A percentile compares a stretch with the other conserved stretches of the same genome.
These are phyloP conservation scores for Serilophus lunatus DNA, from an alignment of 2,113 vertebrate genomes.

Conservation along the genomic window DNA sequence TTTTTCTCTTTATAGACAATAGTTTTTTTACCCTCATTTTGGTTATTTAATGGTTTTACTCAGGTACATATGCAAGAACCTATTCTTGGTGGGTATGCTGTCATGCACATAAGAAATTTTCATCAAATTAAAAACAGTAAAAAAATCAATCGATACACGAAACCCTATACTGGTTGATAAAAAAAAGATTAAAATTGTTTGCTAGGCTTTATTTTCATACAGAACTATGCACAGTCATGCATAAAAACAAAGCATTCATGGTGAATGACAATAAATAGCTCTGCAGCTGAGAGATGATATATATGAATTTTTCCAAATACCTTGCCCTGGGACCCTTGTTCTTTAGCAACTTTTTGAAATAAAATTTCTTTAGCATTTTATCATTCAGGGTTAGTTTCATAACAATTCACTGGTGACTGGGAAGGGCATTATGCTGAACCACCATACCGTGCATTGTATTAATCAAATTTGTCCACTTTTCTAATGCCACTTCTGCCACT, in stretches of 20 bases:
- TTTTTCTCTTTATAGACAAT: background rate
- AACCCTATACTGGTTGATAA: fast-evolving
- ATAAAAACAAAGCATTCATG: background rate
- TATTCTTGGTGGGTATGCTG: background rate
- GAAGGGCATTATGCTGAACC: too few relatives aligned
- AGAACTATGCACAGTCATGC: background rate
- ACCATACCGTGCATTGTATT: too few relatives aligned
- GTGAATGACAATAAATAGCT: background rate
- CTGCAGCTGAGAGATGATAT: background rate
- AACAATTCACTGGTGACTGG: background rate
- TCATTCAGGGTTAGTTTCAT: background rate
- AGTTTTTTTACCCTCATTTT: background rate
- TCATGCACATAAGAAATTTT: background rate
- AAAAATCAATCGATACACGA: background rate
- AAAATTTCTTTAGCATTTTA: background rate
- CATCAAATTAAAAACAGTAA: background rate
- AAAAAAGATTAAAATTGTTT: background rate
- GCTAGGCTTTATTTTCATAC: background rate
- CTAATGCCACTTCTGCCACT: too few relatives aligned
- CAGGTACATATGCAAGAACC: background rate
- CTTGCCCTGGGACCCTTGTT: background rate
- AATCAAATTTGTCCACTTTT: too few relatives aligned
- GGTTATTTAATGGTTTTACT: background rate
- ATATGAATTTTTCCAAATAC: background rate
- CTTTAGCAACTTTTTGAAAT: background rate